phyloP scores from a whole-genome alignment of 1,140 invertebrate genomes.

The Pachyrhynchus sulphureomaculatus region DNA sequence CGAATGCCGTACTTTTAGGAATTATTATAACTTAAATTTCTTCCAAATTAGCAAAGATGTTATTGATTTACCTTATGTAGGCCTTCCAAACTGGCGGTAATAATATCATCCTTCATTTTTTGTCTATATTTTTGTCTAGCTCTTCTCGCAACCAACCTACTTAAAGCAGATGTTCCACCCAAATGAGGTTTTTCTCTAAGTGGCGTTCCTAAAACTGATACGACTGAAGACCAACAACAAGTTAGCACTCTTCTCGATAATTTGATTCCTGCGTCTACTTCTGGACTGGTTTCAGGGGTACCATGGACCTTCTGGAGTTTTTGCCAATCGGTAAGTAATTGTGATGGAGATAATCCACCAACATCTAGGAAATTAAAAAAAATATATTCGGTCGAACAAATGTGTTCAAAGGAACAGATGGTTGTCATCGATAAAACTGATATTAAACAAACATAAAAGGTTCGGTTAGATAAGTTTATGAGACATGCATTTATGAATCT shows the following conservation, averaged over 20 bases:
- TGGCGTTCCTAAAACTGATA: slow-evolving; percentile 81
- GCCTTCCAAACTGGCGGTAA: slow-evolving; percentile 84
- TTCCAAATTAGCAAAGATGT: not conserved
- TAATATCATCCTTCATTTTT: slow-evolving; percentile 66
- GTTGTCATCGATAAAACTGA: too few relatives aligned
- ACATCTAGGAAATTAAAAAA: too few relatives aligned
- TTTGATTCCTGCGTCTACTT: slow-evolving; percentile 69
- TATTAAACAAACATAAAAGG: too few relatives aligned
- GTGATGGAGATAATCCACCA: slow-evolving; percentile 75
- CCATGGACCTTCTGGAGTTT: slow-evolving; percentile 70
- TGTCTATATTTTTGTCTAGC: slow-evolving; percentile 59
- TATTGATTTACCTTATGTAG: slow-evolving; percentile 72
- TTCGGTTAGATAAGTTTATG: too few relatives aligned
- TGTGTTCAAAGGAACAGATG: too few relatives aligned
- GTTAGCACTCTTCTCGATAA: slow-evolving; percentile 73
- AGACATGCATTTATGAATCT: too few relatives aligned
- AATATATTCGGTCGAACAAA: too few relatives aligned
- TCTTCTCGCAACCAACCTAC: slow-evolving; percentile 46
- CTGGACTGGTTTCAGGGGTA: slow-evolving; percentile 64
- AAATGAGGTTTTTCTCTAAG: slow-evolving; percentile 62
- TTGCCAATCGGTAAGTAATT: slow-evolving; percentile 82
- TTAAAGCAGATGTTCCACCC: slow-evolving; percentile 52
- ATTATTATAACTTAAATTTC: too few relatives aligned
- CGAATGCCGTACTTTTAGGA: too few relatives aligned
- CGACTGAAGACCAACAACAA: slow-evolving; percentile 88